phyloP scores from a whole-genome alignment of 2,113 vertebrate species.

The Passer montanus region DNA sequence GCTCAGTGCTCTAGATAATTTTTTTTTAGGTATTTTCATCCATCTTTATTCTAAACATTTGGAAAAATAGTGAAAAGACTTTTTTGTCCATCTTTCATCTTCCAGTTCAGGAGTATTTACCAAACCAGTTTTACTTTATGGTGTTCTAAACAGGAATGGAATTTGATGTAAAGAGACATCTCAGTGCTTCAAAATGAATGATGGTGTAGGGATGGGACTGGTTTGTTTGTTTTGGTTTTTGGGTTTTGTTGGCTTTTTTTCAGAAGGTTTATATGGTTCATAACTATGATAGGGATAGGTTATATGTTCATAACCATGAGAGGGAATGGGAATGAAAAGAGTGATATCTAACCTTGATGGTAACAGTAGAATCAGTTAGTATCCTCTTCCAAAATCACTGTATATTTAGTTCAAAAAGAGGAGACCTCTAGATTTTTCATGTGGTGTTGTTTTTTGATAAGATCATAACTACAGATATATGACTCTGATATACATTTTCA shows the following conservation, averaged over 20 bases:
- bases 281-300: no score
- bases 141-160: neutral
- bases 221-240: neutral
- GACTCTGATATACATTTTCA: neutral
- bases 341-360: neutral
- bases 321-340: neutral
- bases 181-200: neutral
- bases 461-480: neutral
- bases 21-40: neutral
- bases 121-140: neutral
- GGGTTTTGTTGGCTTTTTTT: no score
- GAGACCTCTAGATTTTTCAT: neutral
- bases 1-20: neutral
- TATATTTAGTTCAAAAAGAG: neutral
- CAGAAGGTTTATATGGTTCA: neutral
- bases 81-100: neutral
- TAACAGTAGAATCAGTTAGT: neutral
- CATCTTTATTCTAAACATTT: neutral
- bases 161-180: neutral
- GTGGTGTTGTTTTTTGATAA: neutral
- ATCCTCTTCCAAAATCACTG: neutral
- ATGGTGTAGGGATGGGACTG: neutral
- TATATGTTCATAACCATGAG: neutral
- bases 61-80: neutral
- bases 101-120: neutral